phyloP scores from a whole-genome alignment of 2,888 invertebrate genomes.

The Chymomyza caudatula region DNA sequence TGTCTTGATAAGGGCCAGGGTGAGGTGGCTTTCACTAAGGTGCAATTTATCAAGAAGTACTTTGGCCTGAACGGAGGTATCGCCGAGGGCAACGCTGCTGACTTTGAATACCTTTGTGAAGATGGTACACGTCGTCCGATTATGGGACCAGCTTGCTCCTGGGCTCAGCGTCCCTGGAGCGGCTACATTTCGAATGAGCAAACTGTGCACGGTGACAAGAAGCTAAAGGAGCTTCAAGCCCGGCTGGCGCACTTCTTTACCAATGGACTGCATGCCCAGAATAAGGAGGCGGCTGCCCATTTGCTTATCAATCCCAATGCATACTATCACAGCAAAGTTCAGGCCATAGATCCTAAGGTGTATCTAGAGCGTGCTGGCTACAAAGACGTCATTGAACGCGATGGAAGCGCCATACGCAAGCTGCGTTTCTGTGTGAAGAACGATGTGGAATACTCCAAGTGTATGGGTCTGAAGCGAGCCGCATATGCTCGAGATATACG shows the following conservation, averaged over 20 bases:
- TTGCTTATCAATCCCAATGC: conserved; percentile 82
- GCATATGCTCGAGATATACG: conserved; percentile 88
- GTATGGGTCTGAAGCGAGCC: conserved; percentile 84
- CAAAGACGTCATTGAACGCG: conserved; percentile 85
- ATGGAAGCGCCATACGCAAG: conserved; percentile 84
- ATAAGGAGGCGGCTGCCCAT: conserved; percentile 77
- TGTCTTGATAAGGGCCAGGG: conserved; percentile 90
- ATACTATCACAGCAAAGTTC: conserved; percentile 79
- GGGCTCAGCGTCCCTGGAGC: conserved; percentile 93
- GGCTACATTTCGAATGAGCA: conserved; percentile 85
- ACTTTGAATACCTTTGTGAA: conserved; percentile 88
- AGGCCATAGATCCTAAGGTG: conserved; percentile 79
- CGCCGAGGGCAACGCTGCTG: conserved; percentile 82
- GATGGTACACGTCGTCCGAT: conserved; percentile 86
- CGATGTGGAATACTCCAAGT: conserved; percentile 85
- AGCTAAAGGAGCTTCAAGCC: conserved; percentile 73
- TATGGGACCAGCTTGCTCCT: conserved; percentile 84
- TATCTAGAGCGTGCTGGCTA: conserved; percentile 84
- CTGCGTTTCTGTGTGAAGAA: conserved; percentile 84
- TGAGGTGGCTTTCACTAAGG: conserved; percentile 91
- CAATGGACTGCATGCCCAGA: conserved; percentile 73
- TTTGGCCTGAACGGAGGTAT: conserved; percentile 85
- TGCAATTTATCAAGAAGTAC: conserved; percentile 87
- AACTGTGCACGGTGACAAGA: conserved; percentile 64
- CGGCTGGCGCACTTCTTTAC: conserved; percentile 75